These are phyloP conservation scores for Athalia cordata DNA, from an alignment of 2,888 invertebrate genomes.

Conservation along the genomic window DNA sequence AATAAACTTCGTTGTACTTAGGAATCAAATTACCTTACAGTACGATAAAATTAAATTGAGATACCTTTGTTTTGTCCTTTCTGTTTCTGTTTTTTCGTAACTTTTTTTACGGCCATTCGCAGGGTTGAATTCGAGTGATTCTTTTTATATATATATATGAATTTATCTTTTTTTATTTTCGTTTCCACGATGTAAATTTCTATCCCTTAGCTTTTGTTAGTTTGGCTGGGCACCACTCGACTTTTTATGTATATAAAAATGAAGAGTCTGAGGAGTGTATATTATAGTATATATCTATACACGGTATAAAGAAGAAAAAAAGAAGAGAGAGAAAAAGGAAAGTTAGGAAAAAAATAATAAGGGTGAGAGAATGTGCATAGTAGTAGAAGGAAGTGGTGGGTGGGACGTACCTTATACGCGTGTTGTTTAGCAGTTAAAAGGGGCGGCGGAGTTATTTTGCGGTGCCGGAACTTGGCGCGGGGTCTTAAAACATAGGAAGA, in stretches of 20 bases:
- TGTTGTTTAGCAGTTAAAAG: conserved; percentile 37
- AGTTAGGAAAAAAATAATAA: too few species aligned
- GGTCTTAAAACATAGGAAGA: conserved; percentile 29
- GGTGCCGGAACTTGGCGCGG: conserved; percentile 25
- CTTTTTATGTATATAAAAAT: neutral
- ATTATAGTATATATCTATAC: neutral
- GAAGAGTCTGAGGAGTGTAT: conserved; percentile 16
- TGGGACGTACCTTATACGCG: conserved; percentile 5
- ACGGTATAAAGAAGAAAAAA: too few species aligned
- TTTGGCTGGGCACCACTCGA: conserved; percentile 27
- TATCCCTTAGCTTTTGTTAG: conserved; percentile 14
- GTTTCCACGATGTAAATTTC: conserved; percentile 8
- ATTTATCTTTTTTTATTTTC: neutral
- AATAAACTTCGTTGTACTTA: too few species aligned
- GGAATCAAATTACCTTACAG: too few species aligned
- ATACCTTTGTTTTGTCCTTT: too few species aligned
- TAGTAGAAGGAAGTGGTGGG: too few species aligned
- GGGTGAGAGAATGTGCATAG: neutral
- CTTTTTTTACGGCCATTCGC: neutral
- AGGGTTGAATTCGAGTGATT: neutral
- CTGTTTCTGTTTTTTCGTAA: too few species aligned
- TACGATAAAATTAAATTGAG: too few species aligned
- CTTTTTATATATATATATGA: neutral
- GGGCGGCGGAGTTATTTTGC: conserved; percentile 28
- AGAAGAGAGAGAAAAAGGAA: too few species aligned